Evolutionary conservation across 1,140 invertebrate genomes (phyloP), one percentile per base, ranked within the genome.

Genomic region (Lordiphosa stackelbergi): DNA sequence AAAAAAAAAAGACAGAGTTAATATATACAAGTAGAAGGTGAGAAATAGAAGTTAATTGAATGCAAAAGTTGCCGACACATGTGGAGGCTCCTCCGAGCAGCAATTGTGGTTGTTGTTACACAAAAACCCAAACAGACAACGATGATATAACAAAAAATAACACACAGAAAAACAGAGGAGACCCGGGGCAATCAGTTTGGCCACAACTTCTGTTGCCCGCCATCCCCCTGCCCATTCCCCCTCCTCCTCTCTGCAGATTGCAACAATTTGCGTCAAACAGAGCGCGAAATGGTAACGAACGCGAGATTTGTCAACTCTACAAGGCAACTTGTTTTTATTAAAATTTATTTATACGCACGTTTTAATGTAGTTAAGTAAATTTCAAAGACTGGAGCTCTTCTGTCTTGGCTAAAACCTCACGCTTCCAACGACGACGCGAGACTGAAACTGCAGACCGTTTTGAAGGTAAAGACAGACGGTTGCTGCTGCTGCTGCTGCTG

Each of bases 1-100:
- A 60, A 38, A 45, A 60, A 38, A 16, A n/a, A 31, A 37, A 5
- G 51, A 22, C 19, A 49, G 35, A 54, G 12, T 35, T 46, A 59
- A 54, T 19, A 43, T 59, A 56, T 49, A 48, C 53, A 40, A 46
- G 45, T 54, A 60, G 75, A 66, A 75, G 63, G 71, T 81, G 75
- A 79, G 71, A 75, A 81, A 69, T 57, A 75, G 66, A 64, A 65
- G 77, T 66, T 81, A 81, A 83, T 83, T 81, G 68, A 83, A 81
- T 83, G 77, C 75, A 83, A 81, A 81, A 37, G 35, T 54, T 60
- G 55, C 60, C 56, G 60, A 69, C 74, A 78, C 70, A 78, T 74
- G 53, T 74, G 55, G 40, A 58, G 66, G 38, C 63, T 64, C 16
- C 40, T 62, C 49, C 40, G 16, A 49, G 70, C 62, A 57, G 51